Conservation (phyloP, 2,113 vertebrate species). For the Notarius lentiginosus region DNA sequence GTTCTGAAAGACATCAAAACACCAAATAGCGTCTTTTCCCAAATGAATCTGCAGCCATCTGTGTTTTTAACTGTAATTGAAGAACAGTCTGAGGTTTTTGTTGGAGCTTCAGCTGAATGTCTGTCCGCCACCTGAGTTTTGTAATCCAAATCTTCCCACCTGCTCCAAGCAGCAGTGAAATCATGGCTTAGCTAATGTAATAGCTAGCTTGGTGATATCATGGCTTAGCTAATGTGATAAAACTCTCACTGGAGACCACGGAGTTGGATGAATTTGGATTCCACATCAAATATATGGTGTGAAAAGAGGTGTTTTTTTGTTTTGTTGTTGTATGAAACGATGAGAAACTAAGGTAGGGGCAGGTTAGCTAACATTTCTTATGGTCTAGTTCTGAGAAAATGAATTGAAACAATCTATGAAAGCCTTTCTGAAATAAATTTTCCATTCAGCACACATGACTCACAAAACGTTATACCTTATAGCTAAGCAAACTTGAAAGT, state of each 20-base stretch:
- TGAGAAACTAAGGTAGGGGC: neutral
- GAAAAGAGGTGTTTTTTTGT: neutral
- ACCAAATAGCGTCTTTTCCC: neutral
- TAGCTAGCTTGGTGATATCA: slow-evolving; percentile 59
- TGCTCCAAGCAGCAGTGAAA: slow-evolving; percentile 65
- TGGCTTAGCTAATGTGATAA: slow-evolving; percentile 33
- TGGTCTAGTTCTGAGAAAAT: neutral
- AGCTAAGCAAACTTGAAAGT: neutral
- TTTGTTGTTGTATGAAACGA: neutral
- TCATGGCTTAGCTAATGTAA: slow-evolving; percentile 23
- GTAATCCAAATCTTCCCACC: slow-evolving; percentile 62
- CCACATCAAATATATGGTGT: neutral
- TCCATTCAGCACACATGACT: neutral
- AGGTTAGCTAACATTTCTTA: neutral
- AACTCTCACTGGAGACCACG: slow-evolving; percentile 56
- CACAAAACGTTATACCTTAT: neutral
- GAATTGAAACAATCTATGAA: neutral
- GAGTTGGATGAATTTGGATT: neutral
- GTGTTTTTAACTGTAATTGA: neutral
- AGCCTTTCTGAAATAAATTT: neutral
- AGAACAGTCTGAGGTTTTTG: neutral
- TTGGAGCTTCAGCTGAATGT: slow-evolving; percentile 38
- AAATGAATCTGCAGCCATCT: neutral
- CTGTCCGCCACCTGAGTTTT: slow-evolving; percentile 56
- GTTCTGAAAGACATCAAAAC: neutral